Base-by-base conservation (phyloP, 2,888 invertebrate species). In the Polymixis flavicincta region DNA sequence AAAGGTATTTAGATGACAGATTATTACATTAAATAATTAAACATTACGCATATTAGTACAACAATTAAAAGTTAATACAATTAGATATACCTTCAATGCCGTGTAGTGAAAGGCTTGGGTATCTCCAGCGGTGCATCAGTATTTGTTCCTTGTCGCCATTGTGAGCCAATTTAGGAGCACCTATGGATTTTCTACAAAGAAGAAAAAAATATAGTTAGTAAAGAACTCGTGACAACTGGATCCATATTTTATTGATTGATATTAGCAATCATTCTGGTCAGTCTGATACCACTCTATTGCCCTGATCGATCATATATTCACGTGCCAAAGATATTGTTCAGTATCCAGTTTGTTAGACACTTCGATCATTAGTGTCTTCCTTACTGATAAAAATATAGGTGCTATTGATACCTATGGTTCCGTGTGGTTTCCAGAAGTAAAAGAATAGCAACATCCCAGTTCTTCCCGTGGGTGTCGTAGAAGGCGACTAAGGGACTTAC, bases 61-160 rank as follows among this genome's bases (percentile, higher is more conserved):
- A 50, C 25, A 54, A 28, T 42, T 42, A 63, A 32, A 45, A n/a
- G 5, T 55, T 2, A 32, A n/a, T 89, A 54, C n/a, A 17, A 17
- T 55, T 66, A 45, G 11, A 2, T 45, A 54, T 71, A 96, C 96
- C 99, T 96, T 99, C 99, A 90, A 99, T 98, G 59, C 99, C 99
- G 93, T 99, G 99, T 66, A 99, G 96, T 0, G 99, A 99, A 14
- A 99, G 97, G 71, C 98, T 98, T 4, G 99, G 99, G 92, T 97
- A 98, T 71, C 99, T 97, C 99, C 99, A 99, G 79, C 99, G 97
- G 92, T 98, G 98, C 99, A 99, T 99, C 86, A 99, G 94, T 25
- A 99, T 95, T 89, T 98, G 97, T 67, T 97, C 98, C 94, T 98
- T 99, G 80, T 98, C 97, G 80, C 98, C 98, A 74, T 98, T 97